Base-by-base conservation (phyloP, 2,888 invertebrate genomes). In the Periphyllus acericola region DNA sequence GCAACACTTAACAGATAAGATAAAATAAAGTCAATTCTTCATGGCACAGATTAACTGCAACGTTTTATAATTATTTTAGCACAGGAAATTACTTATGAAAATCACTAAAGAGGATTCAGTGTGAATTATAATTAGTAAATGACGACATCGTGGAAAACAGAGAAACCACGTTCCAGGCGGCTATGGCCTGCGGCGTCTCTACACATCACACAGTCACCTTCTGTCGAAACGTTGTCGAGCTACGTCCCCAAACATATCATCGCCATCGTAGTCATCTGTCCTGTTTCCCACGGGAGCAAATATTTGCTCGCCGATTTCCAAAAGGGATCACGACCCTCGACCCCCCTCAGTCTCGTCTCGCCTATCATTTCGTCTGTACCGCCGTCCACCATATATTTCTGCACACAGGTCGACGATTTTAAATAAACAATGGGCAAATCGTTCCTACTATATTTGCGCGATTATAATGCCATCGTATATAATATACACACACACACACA, bases 291-390 rank as follows among this genome's bases (percentile, higher is more conserved):
- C 87, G 80, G 74, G 40, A n/a, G 60, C 74, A 87, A 87, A 87
- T 81, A 87, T 87, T 87, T 87, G 87, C 25, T 81, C 80, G 29
- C 80, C 87, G 87, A 86, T 86, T 80, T 86, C 86, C 71, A 32
- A 87, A 87, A 81, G 80, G 87, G 87, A 87, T 87, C 87, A 72
- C 87, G 66, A 36, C 68, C 85, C 85, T 75, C 46, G 29, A 52
- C 9, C 32, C 66, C 52, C 21, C 75, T 3, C 29, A 29, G 17
- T n/a, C 85, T 32, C 34, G 1, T 52, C 11, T 40, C 14, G 40
- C n/a, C n/a, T 40, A 81, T 66, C 3, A 25, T 29, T 40, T 52
- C 55, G 25, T 55, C 55, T 14, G 19, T 19, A 32, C 17, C 52
- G 25, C 34, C 6, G 14, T 29, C 14, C 11, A n/a, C 34, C 36